Evolutionary conservation across 2,888 invertebrate genomes (phyloP).

Genomic region (Oscheius myriophilus): DNA sequence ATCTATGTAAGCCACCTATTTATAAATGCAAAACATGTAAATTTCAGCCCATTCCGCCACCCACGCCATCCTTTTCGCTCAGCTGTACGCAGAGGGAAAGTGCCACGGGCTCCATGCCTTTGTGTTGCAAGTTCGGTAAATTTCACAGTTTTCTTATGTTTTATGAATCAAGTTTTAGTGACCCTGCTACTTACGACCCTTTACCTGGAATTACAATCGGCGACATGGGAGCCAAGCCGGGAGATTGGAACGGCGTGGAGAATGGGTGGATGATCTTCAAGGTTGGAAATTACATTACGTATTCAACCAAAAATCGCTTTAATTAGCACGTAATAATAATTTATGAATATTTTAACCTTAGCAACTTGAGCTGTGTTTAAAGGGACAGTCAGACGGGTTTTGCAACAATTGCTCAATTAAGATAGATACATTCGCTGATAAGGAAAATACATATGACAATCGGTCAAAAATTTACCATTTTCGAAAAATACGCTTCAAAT

Average conservation of each 20-base stretch:
- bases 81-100: constrained; percentile 76
- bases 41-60: constrained; percentile 77
- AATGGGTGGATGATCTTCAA: constrained; percentile 78
- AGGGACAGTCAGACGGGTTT: too few relatives aligned
- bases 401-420: too few relatives aligned
- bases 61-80: constrained; percentile 87
- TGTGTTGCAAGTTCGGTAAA: constrained; percentile 80
- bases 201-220: constrained; percentile 84
- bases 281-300: too few relatives aligned
- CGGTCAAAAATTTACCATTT: too few relatives aligned
- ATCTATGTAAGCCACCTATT: constrained; percentile 73
- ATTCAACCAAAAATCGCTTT: too few relatives aligned
- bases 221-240: constrained; percentile 91
- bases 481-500: too few relatives aligned
- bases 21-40: neutral
- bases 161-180: constrained; percentile 21
- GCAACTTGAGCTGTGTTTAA: too few relatives aligned
- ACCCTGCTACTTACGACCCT: constrained; percentile 37
- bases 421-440: too few relatives aligned
- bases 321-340: too few relatives aligned
- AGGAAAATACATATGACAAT: too few relatives aligned
- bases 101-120: constrained; percentile 86
- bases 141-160: constrained; percentile 33
- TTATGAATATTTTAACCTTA: too few relatives aligned
- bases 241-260: constrained; percentile 85